phyloP scores from a whole-genome alignment of 2,888 invertebrate genomes.

The Zaprionus obscuricornis region DNA sequence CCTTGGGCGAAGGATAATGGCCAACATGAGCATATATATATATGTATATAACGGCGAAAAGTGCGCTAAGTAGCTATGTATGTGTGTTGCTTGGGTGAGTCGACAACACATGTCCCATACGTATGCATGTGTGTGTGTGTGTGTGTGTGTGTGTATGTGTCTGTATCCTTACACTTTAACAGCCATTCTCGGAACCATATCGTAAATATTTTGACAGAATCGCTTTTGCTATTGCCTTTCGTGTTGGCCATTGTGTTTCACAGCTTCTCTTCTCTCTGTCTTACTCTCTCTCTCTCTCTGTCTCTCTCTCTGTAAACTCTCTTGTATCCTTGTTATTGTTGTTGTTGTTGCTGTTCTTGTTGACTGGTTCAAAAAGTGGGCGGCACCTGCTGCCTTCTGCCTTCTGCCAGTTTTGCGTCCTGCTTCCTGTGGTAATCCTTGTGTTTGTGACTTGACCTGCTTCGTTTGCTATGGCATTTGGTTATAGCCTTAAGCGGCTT shows the following conservation, averaged over 20 bases:
- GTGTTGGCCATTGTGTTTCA: constrained; percentile 65
- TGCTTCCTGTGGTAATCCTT: constrained; percentile 60
- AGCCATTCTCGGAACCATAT: constrained; percentile 69
- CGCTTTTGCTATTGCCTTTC: constrained; percentile 69
- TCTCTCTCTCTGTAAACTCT: neutral
- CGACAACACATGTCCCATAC: constrained; percentile 48
- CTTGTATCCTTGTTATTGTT: constrained; percentile 35
- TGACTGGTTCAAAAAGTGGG: constrained; percentile 6
- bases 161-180: constrained; percentile 56
- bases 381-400: constrained; percentile 43
- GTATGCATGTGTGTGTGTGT: constrained; percentile 15
- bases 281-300: neutral
- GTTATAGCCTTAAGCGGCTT: constrained; percentile 74
- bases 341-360: constrained; percentile 20
- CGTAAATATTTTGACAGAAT: constrained; percentile 78
- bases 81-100: constrained; percentile 20
- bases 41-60: constrained; percentile 49
- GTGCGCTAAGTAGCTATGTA: constrained; percentile 54
- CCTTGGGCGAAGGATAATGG: constrained; percentile 50
- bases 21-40: constrained; percentile 37
- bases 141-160: constrained; percentile 15
- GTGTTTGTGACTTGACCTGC: constrained; percentile 76
- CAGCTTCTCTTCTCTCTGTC: constrained; percentile 33
- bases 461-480: constrained; percentile 74
- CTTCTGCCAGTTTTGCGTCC: constrained; percentile 24